Base-by-base conservation (phyloP, 92 coral and sea anemone species). In the Palythoa heliodiscus region DNA sequence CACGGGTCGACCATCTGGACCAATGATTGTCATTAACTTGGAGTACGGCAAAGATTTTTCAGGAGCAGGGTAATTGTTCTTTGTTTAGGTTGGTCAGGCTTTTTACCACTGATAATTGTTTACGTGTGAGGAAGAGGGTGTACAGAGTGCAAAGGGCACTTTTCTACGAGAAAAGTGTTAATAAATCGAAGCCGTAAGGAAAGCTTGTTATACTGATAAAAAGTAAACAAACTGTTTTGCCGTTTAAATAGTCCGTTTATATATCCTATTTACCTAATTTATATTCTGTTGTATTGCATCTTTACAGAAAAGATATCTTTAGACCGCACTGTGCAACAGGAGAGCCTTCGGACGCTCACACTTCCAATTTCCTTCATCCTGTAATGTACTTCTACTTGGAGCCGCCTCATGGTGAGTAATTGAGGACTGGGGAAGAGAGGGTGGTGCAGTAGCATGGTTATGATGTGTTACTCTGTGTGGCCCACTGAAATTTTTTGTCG, bases 291-390 rank as follows among this genome's bases (percentile, higher is more conserved):
- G n/a, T n/a, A 38, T 50, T 57, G 70, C 19, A 63, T n/a, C 6
- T 67, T 50, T 73, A 48, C 88, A 96, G 99, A 11, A 95, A 95
- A 69, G 99, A 96, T 88, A 91, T 94, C 24, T 96, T 96, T 75
- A 82, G 73, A 37, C 38, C 93, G 12, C 94, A 96, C 64, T 86
- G 99, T 67, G 96, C 99, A 17, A 92, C 93, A 10, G 95, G 95
- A 29, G 98, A 96, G 54, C 95, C 99, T 8, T 58, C 87, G 11
- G 92, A 88, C 15, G 99, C 97, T 0, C 99, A 96, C 69, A 88
- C 71, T 7, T 96, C 99, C 5, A 96, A 96, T 89, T 96, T 96
- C 76, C 89, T 96, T 35, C 99, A 96, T 88, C 99, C 99, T 52
- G 99, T 96, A 74, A 54, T 96, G 35, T 96, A 96, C 83, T 96